Evolutionary conservation across 92 coral and sea anemone species (phyloP), one percentile per base, ranked within the genome.

Genomic region (Actinostola sp.): DNA sequence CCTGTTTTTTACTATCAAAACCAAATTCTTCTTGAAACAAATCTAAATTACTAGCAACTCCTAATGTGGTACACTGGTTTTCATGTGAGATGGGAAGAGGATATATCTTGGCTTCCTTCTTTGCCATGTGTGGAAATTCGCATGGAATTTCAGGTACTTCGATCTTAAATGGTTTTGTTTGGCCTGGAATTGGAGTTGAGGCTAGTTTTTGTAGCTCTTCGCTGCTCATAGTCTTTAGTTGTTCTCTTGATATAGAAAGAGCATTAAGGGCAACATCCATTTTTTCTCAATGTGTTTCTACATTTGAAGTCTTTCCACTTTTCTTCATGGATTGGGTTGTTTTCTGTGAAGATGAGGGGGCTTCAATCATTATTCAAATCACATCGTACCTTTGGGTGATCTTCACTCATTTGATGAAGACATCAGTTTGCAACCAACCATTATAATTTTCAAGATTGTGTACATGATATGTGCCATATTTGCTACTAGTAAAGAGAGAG

Each of bases 21-120:
- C 33, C 61, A 35, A 78, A 78, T 65, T 78, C 77, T 31, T 39
- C 54, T 26, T 53, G 49, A 48, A 77, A 77, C 23, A 77, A 53
- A 43, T 77, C 83, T 36, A 78, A 68, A 48, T 78, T 78, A 35
- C 76, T 62, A 0, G 77, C 84, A 27, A 68, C 77, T 14, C 84
- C 84, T 52, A 79, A 20, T 17, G 70, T 79, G 0, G 84, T 57
- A 48, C 77, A 61, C 62, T 79, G 71, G 63, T 79, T 79, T 48
- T 79, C 84, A 39, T 42, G 58, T 21, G 84, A 79, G 28, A 79
- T 79, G 29, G 84, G 77, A 53, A 79, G 75, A 1, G 77, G 84
- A 52, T 56, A 79, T 7, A 79, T 70, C 9, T 3, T 28, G 1
- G 84, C 63, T 61, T 69, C 58, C 39, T 79, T 79, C 4, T 16